phyloP scores from a whole-genome alignment of 2,797 vertebrate genomes.

The Phrynocephalus forsythii region DNA sequence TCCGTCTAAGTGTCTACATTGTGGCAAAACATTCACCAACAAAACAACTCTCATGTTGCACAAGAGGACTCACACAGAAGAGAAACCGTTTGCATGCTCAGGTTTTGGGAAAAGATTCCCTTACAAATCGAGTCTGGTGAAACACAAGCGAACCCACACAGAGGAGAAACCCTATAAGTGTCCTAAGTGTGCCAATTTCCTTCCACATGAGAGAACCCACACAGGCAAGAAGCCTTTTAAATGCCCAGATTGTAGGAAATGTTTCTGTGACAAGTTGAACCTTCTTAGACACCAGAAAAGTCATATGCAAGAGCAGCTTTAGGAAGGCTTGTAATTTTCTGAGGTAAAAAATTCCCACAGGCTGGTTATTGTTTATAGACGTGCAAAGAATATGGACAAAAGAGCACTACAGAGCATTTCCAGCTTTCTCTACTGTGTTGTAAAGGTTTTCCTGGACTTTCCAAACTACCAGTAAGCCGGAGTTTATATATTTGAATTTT shows the following conservation, averaged over 20 bases:
- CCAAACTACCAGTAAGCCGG: neutral
- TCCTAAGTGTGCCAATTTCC: neutral
- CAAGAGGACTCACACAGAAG: constrained; percentile 1
- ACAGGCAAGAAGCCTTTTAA: neutral
- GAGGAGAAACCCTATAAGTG: neutral
- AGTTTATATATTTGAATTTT: neutral
- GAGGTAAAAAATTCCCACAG: neutral
- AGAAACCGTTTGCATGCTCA: neutral
- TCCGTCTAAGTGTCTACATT: neutral
- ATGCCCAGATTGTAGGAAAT: neutral
- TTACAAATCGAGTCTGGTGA: constrained; percentile 6
- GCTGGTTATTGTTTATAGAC: neutral
- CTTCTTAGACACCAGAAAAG: constrained; percentile 2
- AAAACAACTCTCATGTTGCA: neutral
- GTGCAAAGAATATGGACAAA: neutral
- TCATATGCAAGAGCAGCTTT: neutral
- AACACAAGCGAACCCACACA: constrained; percentile 21
- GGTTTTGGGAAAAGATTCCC: constrained; percentile 10
- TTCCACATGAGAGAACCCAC: neutral
- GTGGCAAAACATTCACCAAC: constrained; percentile 1
- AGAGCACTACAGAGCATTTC: neutral
- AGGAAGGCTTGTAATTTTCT: neutral
- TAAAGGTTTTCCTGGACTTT: neutral
- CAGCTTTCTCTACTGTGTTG: neutral
- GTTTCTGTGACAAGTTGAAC: neutral